Base-by-base conservation (phyloP, 2,797 vertebrate species). In the Emydoidea blandingii region DNA sequence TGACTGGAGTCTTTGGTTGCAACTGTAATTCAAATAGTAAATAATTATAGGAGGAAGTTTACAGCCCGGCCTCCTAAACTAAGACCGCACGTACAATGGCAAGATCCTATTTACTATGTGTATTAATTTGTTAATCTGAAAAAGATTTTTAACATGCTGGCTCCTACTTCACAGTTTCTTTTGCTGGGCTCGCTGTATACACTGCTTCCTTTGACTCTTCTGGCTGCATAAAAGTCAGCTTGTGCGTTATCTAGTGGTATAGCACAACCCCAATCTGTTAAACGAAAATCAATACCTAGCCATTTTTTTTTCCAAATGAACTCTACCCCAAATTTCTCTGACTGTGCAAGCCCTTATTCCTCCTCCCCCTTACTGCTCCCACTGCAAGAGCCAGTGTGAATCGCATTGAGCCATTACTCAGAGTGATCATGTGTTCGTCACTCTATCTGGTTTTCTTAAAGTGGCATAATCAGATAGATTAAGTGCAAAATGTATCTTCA, bases 11-110 rank as follows among this genome's bases (percentile, higher is more conserved):
- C 21, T 85, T 44, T 62, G 52, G 78, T 52, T 95, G 83, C 81
- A 86, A 85, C 87, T 87, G 85, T 84, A 96, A 96, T 95, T 92
- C 72, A 91, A 95, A 87, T 29, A 89, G 53, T 79, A 88, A 90
- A 93, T 96, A 96, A 76, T 89, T 94, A 91, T 83, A 72, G 50
- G 83, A 92, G 87, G 87, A 88, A 96, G 94, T 88, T 94, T 93
- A 85, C 86, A 52, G 3, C 19, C 44, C 81, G 65, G 62, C 85
- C 91, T 86, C 56, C 86, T 88, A 85, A 94, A 9, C 89, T 37
- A 79, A 90, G 57, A 8, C 8, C 15, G 14, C 53, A 54, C 4
- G 3, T 49, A 54, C 41, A 86, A 80, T 44, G 50, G 82, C 47
- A 62, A 86, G 57, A 85, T 56, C 88, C 91, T 92, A 86, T 91